phyloP scores from a whole-genome alignment of 2,797 vertebrate genomes.

The Pelobates cultripes region DNA sequence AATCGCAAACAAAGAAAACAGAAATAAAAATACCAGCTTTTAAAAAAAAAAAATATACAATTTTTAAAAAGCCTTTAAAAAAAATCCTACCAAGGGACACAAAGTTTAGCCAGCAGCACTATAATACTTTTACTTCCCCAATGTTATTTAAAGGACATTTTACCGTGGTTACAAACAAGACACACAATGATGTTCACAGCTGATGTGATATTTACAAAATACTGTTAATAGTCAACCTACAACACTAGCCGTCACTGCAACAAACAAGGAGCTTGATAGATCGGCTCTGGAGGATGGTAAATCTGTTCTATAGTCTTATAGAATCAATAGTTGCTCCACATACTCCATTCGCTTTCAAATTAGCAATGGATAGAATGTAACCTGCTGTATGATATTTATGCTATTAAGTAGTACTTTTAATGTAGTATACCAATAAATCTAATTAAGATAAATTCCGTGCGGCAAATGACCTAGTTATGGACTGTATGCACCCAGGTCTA shows the following conservation, averaged over 20 bases:
- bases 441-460: conserved; percentile 30
- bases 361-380: conserved; percentile 37
- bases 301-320: conserved; percentile 31
- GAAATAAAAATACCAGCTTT: no score
- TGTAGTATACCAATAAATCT: conserved; percentile 33
- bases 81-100: no score
- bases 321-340: conserved; percentile 40
- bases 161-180: background rate
- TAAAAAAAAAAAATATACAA: no score
- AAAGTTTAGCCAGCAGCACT: background rate
- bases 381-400: conserved; percentile 46
- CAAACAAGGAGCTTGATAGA: conserved; percentile 33
- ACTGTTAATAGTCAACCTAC: conserved; percentile 23
- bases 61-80: no score
- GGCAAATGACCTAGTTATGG: conserved; percentile 21
- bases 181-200: conserved; percentile 12
- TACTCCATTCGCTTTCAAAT: conserved; percentile 31
- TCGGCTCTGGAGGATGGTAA: conserved; percentile 34
- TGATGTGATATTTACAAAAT: conserved; percentile 28
- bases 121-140: background rate
- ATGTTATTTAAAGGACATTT: background rate
- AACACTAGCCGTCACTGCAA: conserved; percentile 17
- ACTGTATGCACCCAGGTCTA: conserved; percentile 2
- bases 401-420: conserved; percentile 33
- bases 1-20: no score